Base-by-base conservation (phyloP, 2,888 invertebrate genomes). In the Pseudeuparius sepicola region DNA sequence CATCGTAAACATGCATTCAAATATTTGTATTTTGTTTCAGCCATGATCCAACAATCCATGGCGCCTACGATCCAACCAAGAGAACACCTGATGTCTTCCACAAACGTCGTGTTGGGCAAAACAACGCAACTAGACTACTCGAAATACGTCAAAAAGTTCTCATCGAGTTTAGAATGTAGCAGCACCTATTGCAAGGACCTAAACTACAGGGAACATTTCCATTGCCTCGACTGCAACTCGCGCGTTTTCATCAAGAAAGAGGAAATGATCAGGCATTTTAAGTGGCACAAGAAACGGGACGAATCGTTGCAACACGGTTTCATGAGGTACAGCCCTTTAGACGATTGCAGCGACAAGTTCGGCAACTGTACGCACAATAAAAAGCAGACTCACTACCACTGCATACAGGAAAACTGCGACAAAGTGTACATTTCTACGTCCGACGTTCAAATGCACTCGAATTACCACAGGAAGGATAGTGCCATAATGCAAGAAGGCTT, bases 371-470 rank as follows among this genome's bases (percentile, higher is more conserved):
- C 84, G 2, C 94, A 96, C 65, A 94, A 93, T 64, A 67, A 86
- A 43, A 86, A 89, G 55, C 93, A 93, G 60, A 93, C 93, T 0
- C 93, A 93, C 63, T 97, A 97, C 63, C 96, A 97, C 60, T 97
- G 96, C 63, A 81, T 96, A 44, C 93, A 94, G 64, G 90, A 83
- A 59, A 82, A 83, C 47, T 87, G 87, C 60, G 84, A 85, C 67
- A 94, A 93, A 69, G 89, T 93, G 1, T 97, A 97, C 67, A 94
- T 97, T 57, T 93, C 93, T 52, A 97, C 97, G 3, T 94, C 94
- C 30, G 97, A 97, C 63, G 96, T 97, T 3, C 96, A 97, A 66
- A 96, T 96, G 96, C 97, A 97, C 63, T 93, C 96, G 3, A 96
- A 96, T 65, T 96, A 94, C 62, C 97, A 97, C 62, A 77, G 94